Evolutionary conservation across 2,797 vertebrate species (phyloP).

Genomic region (Peromyscus nudipes): DNA sequence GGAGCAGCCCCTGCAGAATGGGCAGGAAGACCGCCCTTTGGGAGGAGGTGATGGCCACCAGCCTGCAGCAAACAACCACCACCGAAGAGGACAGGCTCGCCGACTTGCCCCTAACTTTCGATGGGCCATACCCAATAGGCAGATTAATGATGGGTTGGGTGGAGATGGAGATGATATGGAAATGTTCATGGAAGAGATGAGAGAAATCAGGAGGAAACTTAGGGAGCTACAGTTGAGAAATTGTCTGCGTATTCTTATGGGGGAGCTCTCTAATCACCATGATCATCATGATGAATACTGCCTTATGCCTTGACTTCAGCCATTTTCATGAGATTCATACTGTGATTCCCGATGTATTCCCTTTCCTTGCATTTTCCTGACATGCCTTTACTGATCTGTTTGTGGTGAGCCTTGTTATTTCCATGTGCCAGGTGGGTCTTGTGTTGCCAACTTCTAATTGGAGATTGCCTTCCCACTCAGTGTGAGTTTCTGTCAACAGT

Average conservation of each 20-base stretch:
- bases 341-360: slow-evolving; percentile 70
- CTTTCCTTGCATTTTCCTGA: slow-evolving; percentile 70
- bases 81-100: slow-evolving; percentile 71
- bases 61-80: slow-evolving; percentile 67
- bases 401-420: slow-evolving; percentile 77
- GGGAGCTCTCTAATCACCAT: slow-evolving; percentile 77
- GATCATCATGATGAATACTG: slow-evolving; percentile 83
- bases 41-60: slow-evolving; percentile 77
- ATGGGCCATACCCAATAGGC: slow-evolving; percentile 80
- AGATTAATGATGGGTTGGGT: slow-evolving; percentile 79
- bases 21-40: slow-evolving; percentile 77
- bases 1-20: slow-evolving; percentile 79
- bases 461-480: slow-evolving; percentile 67
- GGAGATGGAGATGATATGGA: slow-evolving; percentile 82
- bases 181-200: slow-evolving; percentile 82
- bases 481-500: slow-evolving; percentile 74
- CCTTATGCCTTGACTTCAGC: slow-evolving; percentile 80
- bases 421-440: slow-evolving; percentile 68
- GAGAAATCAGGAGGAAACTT: slow-evolving; percentile 83
- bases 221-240: slow-evolving; percentile 81
- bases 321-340: slow-evolving; percentile 74
- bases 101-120: slow-evolving; percentile 80
- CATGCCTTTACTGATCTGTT: slow-evolving; percentile 70
- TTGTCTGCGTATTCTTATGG: slow-evolving; percentile 78
- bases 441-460: slow-evolving; percentile 68